phyloP scores from a whole-genome alignment of 2,888 invertebrate genomes.

The Carabus problematicus region DNA sequence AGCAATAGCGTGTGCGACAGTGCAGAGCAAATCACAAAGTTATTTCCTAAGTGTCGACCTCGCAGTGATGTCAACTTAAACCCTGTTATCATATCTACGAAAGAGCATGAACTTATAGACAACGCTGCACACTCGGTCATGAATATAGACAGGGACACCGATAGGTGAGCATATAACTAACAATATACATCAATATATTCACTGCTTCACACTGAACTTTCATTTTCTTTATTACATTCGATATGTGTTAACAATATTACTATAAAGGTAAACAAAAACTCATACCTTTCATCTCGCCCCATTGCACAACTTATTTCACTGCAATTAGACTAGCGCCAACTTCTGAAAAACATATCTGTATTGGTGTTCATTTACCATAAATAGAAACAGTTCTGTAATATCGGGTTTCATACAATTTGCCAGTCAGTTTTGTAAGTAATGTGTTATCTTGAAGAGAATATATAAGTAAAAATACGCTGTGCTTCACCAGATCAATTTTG shows the following conservation, averaged over 20 bases:
- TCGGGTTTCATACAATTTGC: no score
- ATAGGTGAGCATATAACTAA: constrained; percentile 55
- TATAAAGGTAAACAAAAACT: no score
- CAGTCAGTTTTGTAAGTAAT: no score
- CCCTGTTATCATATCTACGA: constrained; percentile 56
- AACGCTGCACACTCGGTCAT: constrained; percentile 58
- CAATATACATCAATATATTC: constrained; percentile 16
- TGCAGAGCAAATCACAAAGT: constrained; percentile 80
- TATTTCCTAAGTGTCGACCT: constrained; percentile 88
- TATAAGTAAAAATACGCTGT: background rate
- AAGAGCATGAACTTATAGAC: constrained; percentile 58
- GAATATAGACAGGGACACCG: constrained; percentile 62
- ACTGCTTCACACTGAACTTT: constrained; percentile 2
- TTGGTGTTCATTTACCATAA: no score
- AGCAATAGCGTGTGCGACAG: constrained; percentile 57
- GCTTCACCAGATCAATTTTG: background rate
- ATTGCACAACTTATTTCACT: no score
- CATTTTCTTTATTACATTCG: constrained; percentile 2
- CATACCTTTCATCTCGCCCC: no score
- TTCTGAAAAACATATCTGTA: no score
- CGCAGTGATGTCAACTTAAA: constrained; percentile 67
- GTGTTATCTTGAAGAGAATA: no score
- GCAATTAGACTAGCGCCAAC: no score
- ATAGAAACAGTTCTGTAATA: no score
- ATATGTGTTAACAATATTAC: background rate